Conservation (phyloP, 2,888 invertebrate genomes). For the Drosophila setosimentum region DNA sequence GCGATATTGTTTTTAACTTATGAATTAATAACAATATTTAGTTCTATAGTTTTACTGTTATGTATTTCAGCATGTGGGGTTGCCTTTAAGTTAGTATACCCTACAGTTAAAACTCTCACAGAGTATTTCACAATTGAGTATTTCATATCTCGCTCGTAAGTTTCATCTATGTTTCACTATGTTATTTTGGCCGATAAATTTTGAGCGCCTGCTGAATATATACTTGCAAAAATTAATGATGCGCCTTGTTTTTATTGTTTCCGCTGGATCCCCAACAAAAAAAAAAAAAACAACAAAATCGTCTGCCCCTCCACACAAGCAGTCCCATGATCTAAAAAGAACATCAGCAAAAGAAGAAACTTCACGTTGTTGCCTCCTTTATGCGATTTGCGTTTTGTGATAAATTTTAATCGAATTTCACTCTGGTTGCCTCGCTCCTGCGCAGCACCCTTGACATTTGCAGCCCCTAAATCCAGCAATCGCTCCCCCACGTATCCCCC, state of each 20-base stretch:
- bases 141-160: constrained; percentile 2
- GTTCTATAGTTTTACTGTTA: not conserved
- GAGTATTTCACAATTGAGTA: constrained; percentile 16
- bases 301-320: no score
- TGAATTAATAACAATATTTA: not conserved
- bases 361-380: constrained; percentile 37
- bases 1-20: not conserved
- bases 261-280: constrained; percentile 10
- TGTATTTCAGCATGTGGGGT: not conserved
- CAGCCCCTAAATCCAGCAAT: constrained; percentile 11
- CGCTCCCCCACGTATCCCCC: not conserved
- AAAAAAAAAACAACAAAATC: not conserved
- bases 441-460: constrained; percentile 46
- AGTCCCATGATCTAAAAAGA: constrained; percentile 10
- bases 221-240: constrained; percentile 72
- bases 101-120: not conserved
- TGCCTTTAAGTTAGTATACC: not conserved
- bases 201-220: constrained; percentile 44
- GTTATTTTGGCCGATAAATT: constrained; percentile 60
- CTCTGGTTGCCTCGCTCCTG: constrained; percentile 41
- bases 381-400: constrained; percentile 64
- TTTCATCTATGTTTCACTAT: constrained; percentile 1
- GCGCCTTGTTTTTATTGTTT: constrained; percentile 65
- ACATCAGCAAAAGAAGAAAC: constrained; percentile 19
- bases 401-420: constrained; percentile 78